Evolutionary conservation across 1,140 invertebrate genomes (phyloP), one percentile per base, ranked within the genome.

Genomic region (Hesperophylax magnus): DNA sequence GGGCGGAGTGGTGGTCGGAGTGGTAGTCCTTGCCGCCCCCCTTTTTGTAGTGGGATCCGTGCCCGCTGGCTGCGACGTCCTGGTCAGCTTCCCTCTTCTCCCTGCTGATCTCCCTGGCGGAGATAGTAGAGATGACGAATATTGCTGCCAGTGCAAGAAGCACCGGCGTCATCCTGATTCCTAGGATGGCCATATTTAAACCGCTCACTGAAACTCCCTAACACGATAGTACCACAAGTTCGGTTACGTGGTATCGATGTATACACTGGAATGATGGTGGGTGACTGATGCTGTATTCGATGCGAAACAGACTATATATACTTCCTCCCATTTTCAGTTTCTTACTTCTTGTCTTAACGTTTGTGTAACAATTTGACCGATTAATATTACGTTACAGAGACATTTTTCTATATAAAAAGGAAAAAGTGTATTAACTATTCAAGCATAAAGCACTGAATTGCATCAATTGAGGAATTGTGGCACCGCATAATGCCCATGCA

Each of bases 1-100:
- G 87, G 5, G 87, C 87, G 24, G 91, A 89, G 84, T 93, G 90
- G 80, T 93, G 91, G 80, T 91, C 89, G 4, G 87, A 87, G 81
- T 91, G 88, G 84, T 91, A 88, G 24, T 84, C 77, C 75, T 84
- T 84, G 5, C 82, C 82, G 17, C 82, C 82, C 22, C 79, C 79
- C 63, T 83, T 83, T 79, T 79, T 80, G 61, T 60, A 77, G 34
- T 77, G 60, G 39, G 72, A 54, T 22, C 77, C 77, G 54, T 79
- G 77, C 0, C 53, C 47, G 54, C 77, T 60, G 71, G 75, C 75
- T 6, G 75, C 75, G 11, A 47, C 31, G 8, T 63, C 56, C 58
- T 77, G 56, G 58, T 63, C 82, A 52, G 72, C 79, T 24, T 83
- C 82, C 20, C 79, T 53, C 71, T 81, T 81, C 31, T 27, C 52